Conservation (phyloP, 2,113 vertebrate species). For the Eulemur rufifrons region DNA sequence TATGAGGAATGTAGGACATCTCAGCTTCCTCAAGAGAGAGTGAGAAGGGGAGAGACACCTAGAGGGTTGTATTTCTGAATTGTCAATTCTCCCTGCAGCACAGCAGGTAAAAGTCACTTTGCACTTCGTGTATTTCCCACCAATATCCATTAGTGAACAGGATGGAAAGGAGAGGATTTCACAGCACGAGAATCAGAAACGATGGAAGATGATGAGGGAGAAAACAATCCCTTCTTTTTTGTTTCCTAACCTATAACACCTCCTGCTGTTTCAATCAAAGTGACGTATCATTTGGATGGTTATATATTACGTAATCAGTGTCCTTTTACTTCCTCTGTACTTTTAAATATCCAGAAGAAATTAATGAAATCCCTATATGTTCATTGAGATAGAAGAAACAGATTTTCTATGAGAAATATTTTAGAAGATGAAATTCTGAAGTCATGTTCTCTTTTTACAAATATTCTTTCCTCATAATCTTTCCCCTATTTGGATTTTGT, state of each 20-base stretch:
- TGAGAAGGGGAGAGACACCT: conserved; percentile 63
- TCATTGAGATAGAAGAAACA: background rate
- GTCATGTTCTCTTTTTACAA: background rate
- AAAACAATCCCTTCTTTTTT: conserved; percentile 76
- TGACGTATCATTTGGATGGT: conserved; percentile 47
- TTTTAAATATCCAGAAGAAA: conserved; percentile 14
- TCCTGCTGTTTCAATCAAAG: conserved; percentile 74
- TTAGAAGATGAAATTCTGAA: conserved; percentile 23
- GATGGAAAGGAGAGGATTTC: conserved; percentile 79
- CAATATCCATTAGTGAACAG: conserved; percentile 86
- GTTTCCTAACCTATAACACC: conserved; percentile 52
- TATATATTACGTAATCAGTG: conserved; percentile 42
- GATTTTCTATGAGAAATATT: conserved; percentile 20
- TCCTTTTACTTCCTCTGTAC: conserved; percentile 46
- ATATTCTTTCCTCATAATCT: background rate
- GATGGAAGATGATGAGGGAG: conserved; percentile 69
- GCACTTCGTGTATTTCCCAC: conserved; percentile 83
- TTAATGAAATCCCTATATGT: background rate
- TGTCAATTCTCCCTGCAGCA: conserved; percentile 82
- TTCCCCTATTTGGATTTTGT: background rate
- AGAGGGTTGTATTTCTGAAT: conserved; percentile 73
- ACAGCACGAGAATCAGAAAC: conserved; percentile 81
- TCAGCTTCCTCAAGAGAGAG: conserved; percentile 69
- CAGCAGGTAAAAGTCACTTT: conserved; percentile 87
- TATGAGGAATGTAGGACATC: conserved; percentile 59